Evolutionary conservation across 2,797 vertebrate genomes (phyloP).

Genomic region (Chelon labrosus): DNA sequence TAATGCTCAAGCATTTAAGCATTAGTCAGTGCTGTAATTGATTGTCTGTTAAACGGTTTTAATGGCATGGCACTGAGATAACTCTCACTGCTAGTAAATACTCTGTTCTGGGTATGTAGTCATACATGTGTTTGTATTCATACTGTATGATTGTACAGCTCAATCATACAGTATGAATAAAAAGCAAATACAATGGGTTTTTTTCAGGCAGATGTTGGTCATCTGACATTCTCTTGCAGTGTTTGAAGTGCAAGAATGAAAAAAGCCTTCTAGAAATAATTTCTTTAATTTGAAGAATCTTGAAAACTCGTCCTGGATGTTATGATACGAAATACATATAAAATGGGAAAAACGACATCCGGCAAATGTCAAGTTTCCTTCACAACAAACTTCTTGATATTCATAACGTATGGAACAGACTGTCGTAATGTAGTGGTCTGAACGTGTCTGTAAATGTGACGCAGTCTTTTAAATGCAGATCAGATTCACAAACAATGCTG

Average conservation of each 20-base stretch:
- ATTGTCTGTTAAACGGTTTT: background rate
- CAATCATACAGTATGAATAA: background rate
- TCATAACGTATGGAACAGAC: background rate
- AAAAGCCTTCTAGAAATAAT: background rate
- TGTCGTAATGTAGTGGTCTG: background rate
- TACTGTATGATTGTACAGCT: background rate
- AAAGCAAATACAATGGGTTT: background rate
- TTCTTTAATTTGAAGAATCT: background rate
- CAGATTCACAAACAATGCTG: conserved; percentile 1
- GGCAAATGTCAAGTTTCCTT: background rate
- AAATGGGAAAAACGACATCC: background rate
- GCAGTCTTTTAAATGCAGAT: conserved; percentile 21
- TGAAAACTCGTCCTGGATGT: background rate
- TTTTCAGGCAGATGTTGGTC: background rate
- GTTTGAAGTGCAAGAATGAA: background rate
- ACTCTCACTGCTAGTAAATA: background rate
- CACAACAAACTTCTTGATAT: background rate
- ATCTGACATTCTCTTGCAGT: background rate
- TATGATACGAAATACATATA: background rate
- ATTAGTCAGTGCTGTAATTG: background rate
- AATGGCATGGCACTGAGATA: background rate
- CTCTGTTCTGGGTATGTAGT: background rate
- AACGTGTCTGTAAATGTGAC: background rate
- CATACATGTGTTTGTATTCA: background rate
- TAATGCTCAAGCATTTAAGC: conserved; percentile 5